These are phyloP conservation scores for Mastacembelus armatus DNA, from an alignment of 2,797 vertebrate species.

Conservation along the genomic window DNA sequence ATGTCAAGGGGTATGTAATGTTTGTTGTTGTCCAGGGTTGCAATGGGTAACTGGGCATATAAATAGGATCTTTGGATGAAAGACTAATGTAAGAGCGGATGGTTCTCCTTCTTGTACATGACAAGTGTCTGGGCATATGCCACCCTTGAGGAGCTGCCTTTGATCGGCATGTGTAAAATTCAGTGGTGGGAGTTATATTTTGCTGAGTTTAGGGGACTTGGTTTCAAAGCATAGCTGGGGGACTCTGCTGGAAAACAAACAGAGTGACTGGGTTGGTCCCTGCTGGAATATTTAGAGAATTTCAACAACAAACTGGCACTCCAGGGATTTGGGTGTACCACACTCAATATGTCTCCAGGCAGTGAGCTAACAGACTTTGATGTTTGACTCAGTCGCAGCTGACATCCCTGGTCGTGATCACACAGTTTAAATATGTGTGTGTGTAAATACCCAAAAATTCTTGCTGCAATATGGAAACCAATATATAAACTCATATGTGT, in stretches of 20 bases:
- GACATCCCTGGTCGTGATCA: slow-evolving; percentile 41
- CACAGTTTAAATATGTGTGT: slow-evolving; percentile 10
- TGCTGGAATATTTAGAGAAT: slow-evolving; percentile 52
- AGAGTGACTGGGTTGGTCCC: slow-evolving; percentile 46
- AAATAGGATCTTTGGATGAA: slow-evolving; percentile 80
- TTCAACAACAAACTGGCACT: slow-evolving; percentile 35
- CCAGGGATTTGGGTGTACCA: slow-evolving; percentile 29
- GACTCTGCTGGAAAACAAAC: slow-evolving; percentile 60
- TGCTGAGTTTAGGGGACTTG: slow-evolving; percentile 66
- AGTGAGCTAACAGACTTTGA: slow-evolving; percentile 45
- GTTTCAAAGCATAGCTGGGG: slow-evolving; percentile 62
- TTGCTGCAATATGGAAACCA: not conserved
- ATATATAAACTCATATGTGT: not conserved
- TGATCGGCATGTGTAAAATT: slow-evolving; percentile 67
- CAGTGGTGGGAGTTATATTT: slow-evolving; percentile 71
- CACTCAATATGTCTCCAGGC: slow-evolving; percentile 36
- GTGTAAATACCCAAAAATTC: slow-evolving; percentile 6
- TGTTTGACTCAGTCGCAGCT: slow-evolving; percentile 39
- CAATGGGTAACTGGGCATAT: slow-evolving; percentile 77
- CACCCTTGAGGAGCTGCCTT: slow-evolving; percentile 64
- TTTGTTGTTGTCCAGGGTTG: slow-evolving; percentile 77
- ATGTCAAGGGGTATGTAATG: slow-evolving; percentile 73
- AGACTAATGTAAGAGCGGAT: slow-evolving; percentile 52
- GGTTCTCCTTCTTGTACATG: slow-evolving; percentile 43
- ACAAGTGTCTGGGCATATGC: slow-evolving; percentile 57